A percentile compares a stretch with the other conserved stretches of the same genome.
Evolutionary conservation across 2,888 invertebrate genomes (phyloP).

Genomic region (Trypoxylon attenuatum): DNA sequence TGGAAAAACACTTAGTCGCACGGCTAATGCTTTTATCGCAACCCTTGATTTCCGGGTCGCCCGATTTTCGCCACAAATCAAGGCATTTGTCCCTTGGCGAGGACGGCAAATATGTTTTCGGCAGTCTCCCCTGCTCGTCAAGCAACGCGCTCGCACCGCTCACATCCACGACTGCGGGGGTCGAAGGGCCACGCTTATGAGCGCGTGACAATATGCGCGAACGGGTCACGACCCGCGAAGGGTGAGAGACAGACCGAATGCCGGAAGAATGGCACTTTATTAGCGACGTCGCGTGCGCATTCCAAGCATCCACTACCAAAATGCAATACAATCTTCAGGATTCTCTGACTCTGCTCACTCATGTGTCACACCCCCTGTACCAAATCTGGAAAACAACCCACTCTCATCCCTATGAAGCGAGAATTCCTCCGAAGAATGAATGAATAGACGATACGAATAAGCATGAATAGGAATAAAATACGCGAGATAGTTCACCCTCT

Average conservation of each 20-base stretch:
- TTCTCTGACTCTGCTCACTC: neutral
- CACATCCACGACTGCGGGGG: neutral
- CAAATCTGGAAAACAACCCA: too few relatives aligned
- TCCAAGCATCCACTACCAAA: conserved; percentile 3
- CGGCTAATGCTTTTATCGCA: conserved; percentile 60
- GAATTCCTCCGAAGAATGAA: too few relatives aligned
- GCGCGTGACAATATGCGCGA: conserved; percentile 50
- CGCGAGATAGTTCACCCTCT: too few relatives aligned
- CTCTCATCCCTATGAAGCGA: too few relatives aligned
- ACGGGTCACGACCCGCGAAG: conserved; percentile 22
- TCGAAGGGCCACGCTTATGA: conserved; percentile 23
- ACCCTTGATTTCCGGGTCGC: conserved; percentile 57
- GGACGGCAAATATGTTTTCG: conserved; percentile 65
- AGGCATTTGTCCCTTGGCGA: conserved; percentile 64
- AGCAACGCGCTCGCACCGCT: conserved; percentile 52
- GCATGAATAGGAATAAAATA: too few relatives aligned
- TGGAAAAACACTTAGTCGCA: conserved; percentile 57
- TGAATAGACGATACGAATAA: too few relatives aligned
- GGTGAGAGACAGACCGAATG: conserved; percentile 50
- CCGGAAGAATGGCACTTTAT: conserved; percentile 55
- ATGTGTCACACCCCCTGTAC: neutral
- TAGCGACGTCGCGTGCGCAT: conserved; percentile 23
- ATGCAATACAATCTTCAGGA: neutral
- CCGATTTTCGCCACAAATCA: conserved; percentile 66
- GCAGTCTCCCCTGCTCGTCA: conserved; percentile 48